Percentiles rank a stretch among this genome's conserved stretches.
phyloP scores from a whole-genome alignment of 2,113 vertebrate species.

The Pterocles gutturalis region DNA sequence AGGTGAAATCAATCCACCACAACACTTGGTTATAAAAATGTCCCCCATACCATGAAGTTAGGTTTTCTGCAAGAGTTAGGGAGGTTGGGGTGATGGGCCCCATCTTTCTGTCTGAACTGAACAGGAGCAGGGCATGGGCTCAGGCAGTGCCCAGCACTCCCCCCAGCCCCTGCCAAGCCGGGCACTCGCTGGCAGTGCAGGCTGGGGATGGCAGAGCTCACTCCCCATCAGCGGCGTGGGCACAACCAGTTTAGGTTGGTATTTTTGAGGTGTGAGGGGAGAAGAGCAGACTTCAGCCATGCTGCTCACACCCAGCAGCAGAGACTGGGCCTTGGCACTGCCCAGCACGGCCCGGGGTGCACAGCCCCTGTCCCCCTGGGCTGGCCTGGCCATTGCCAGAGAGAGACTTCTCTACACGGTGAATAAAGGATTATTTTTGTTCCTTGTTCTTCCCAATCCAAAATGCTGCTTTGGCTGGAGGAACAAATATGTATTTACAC shows the following conservation, averaged over 20 bases:
- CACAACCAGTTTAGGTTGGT: not conserved
- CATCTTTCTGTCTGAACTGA: not conserved
- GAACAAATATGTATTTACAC: not conserved
- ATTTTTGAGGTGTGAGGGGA: not conserved
- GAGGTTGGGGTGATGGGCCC: not conserved
- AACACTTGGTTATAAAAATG: too few relatives aligned
- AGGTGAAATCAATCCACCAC: not conserved
- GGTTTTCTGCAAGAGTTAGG: not conserved
- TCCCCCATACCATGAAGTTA: rapidly evolving
- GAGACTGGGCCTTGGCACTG: too few relatives aligned
- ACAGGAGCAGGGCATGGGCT: not conserved
- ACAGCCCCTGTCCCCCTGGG: too few relatives aligned
- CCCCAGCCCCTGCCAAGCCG: rapidly evolving
- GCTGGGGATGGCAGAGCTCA: not conserved
- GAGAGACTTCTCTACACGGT: not conserved
- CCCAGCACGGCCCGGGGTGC: too few relatives aligned
- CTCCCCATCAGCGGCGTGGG: rapidly evolving
- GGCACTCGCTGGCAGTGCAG: not conserved
- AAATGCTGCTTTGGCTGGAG: not conserved
- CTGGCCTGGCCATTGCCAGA: rapidly evolving
- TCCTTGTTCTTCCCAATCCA: not conserved
- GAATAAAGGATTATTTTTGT: not conserved
- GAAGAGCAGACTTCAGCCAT: not conserved
- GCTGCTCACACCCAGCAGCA: rapidly evolving
- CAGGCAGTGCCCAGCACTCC: not conserved